These are phyloP conservation scores for Muraenolepis orangiensis DNA, from an alignment of 2,797 vertebrate species.

Conservation along the genomic window DNA sequence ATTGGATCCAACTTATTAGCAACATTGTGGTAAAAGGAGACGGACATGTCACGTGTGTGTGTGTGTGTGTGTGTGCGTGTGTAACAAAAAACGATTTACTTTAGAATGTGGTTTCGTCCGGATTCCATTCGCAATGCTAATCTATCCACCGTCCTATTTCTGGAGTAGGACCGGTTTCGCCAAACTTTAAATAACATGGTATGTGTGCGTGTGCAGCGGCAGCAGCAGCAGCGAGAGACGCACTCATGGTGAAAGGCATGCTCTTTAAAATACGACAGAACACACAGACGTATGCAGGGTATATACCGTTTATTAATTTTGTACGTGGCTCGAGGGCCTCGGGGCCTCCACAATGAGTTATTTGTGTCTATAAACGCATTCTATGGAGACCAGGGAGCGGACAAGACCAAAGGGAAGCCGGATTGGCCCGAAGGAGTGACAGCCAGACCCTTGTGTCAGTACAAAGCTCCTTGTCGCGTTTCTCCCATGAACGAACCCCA, in stretches of 20 bases:
- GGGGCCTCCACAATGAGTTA: conserved; percentile 37
- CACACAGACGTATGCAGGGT: neutral
- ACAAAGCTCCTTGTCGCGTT: conserved; percentile 64
- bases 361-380: conserved; percentile 41
- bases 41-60: neutral
- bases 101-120: neutral
- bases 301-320: neutral
- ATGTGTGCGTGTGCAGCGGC: neutral
- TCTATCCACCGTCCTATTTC: neutral
- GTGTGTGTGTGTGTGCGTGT: neutral
- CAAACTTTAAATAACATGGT: neutral
- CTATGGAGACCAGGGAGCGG: conserved; percentile 36
- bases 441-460: conserved; percentile 60
- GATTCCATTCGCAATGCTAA: neutral
- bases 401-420: conserved; percentile 52
- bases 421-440: conserved; percentile 46
- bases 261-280: neutral
- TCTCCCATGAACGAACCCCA: conserved; percentile 67
- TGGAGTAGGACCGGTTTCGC: neutral
- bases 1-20: neutral
- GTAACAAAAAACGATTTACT: neutral
- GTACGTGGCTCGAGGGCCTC: neutral
- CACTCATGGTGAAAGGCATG: neutral
- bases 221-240: too few species aligned
- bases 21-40: neutral